These are phyloP conservation scores for Sycophila sp. DNA, from an alignment of 1,140 invertebrate species.

Conservation along the genomic window DNA sequence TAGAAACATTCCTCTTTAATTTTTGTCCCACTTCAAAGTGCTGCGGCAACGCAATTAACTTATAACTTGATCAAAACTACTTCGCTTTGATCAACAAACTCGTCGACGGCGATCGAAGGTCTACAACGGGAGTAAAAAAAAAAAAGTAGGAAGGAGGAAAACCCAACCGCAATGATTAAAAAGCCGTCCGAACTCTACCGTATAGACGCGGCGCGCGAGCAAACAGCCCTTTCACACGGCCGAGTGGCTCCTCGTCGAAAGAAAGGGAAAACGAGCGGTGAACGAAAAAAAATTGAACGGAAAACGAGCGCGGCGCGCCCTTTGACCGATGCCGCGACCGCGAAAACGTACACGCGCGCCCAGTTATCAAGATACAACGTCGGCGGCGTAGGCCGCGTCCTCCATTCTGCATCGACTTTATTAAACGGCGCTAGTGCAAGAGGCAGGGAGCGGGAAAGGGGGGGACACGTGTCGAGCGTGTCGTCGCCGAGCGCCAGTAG, in stretches of 20 bases:
- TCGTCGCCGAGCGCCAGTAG: background rate
- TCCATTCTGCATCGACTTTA: background rate
- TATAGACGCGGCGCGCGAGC: too few relatives aligned
- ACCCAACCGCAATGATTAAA: background rate
- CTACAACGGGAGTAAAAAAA: background rate
- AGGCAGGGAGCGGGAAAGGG: conserved; percentile 1
- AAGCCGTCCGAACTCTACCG: background rate
- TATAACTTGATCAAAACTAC: too few relatives aligned
- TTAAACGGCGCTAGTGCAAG: conserved; percentile 25
- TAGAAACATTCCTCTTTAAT: too few relatives aligned
- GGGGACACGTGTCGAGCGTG: background rate
- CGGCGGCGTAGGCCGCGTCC: too few relatives aligned
- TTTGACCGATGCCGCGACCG: background rate
- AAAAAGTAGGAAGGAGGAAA: too few relatives aligned
- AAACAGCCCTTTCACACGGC: background rate
- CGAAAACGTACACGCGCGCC: background rate
- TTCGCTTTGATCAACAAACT: too few relatives aligned
- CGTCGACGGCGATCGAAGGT: too few relatives aligned
- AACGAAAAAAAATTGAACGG: background rate
- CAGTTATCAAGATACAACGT: background rate
- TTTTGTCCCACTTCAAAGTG: too few relatives aligned
- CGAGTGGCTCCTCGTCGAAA: background rate
- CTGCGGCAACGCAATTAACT: too few relatives aligned
- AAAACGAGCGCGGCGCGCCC: background rate
- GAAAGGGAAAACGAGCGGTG: background rate